These are phyloP conservation scores for Capreolus pygargus DNA, from an alignment of 2,113 vertebrate species.

Conservation along the genomic window DNA sequence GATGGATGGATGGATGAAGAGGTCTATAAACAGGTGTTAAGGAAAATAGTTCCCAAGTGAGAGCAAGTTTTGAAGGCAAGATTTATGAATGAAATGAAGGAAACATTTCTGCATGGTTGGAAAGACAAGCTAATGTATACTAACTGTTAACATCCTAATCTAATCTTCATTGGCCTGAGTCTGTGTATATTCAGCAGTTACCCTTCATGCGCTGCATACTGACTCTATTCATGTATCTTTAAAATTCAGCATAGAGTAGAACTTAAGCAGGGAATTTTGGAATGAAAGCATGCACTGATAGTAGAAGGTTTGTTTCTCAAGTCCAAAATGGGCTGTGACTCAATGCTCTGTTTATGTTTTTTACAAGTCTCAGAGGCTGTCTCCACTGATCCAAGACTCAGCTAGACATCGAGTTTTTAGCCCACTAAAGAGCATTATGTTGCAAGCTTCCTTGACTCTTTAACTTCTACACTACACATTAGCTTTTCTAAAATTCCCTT, in stretches of 20 bases:
- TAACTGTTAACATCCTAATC: neutral
- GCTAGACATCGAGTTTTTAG: neutral
- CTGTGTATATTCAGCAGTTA: neutral
- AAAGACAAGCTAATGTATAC: neutral
- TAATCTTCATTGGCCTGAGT: neutral
- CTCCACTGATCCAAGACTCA: neutral
- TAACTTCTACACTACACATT: neutral
- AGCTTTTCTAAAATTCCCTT: neutral
- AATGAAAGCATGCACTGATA: neutral
- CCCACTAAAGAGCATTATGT: neutral
- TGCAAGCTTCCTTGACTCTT: neutral
- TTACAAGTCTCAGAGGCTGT: neutral
- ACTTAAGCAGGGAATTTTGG: neutral
- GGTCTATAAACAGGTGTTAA: neutral
- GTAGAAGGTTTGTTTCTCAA: neutral
- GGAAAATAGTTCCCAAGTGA: neutral
- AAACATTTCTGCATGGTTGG: neutral
- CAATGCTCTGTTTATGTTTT: neutral
- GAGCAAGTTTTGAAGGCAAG: neutral
- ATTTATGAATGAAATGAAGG: neutral
- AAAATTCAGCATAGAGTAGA: neutral
- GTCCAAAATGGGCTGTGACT: neutral
- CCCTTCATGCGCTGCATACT: neutral
- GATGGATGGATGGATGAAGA: neutral
- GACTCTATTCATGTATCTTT: neutral